Percentiles rank a stretch among this genome's conserved stretches.
Conservation (phyloP, 2,113 vertebrate species). For the Chamaetylas fuelleborni region DNA sequence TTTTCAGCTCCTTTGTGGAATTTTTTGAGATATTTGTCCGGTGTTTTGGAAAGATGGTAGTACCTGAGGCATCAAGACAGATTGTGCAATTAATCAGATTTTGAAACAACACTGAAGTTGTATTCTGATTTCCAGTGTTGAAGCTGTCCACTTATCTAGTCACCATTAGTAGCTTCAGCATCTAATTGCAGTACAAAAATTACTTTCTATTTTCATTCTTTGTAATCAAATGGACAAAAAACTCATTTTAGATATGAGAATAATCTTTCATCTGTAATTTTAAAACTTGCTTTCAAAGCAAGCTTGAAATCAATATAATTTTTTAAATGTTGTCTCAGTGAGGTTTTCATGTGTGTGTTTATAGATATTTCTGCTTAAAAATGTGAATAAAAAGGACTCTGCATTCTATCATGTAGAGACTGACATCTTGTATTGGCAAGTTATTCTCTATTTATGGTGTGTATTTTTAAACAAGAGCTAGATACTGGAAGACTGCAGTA, state of each 20-base stretch:
- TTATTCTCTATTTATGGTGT: not conserved
- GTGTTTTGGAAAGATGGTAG: not conserved
- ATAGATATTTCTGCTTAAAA: not conserved
- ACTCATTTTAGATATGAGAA: not conserved
- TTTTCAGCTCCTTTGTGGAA: not conserved
- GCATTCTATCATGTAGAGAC: not conserved
- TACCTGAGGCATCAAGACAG: not conserved
- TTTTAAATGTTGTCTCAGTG: not conserved
- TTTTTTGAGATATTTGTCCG: not conserved
- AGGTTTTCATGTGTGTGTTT: not conserved
- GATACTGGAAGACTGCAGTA: not conserved
- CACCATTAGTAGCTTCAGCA: not conserved
- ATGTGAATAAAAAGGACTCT: not conserved
- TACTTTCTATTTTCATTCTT: not conserved
- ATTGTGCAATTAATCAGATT: not conserved
- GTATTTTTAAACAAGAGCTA: not conserved
- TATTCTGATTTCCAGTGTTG: not conserved
- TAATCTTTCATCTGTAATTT: not conserved
- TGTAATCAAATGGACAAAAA: not conserved
- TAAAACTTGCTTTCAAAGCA: not conserved
- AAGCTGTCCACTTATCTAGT: not conserved
- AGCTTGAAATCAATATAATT: not conserved
- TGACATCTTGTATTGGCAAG: not conserved
- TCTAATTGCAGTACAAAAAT: not conserved
- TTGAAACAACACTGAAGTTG: not conserved